Base-by-base conservation (phyloP, 2,888 invertebrate species). In the Drepana falcataria region DNA sequence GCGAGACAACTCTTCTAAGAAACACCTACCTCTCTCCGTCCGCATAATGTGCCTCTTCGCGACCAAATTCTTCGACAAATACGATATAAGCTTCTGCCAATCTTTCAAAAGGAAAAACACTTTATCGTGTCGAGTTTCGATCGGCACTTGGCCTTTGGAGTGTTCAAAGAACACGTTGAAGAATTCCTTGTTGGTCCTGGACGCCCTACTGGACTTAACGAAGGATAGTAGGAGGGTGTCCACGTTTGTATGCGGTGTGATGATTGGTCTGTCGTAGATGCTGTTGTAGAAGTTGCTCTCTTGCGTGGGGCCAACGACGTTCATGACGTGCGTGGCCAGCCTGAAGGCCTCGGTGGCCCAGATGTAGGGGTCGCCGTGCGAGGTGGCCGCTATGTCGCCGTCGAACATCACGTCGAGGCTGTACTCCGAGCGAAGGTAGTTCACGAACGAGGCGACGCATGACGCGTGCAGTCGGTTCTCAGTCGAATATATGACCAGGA, bases 221-320 rank as follows among this genome's bases (percentile, higher is more conserved):
- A 86, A 71, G 0, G 81, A 75, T 0, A 91, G 68, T 0, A 87
- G 73, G 0, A 89, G 62, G 0, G 61, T 59, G 51, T 90, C 90
- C 0, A 90, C 77, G 41, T 88, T 73, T 57, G 76, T 81, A 35
- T 83, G 79, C 0, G 81, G 75, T 3, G 74, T 81, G 52, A 81
- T 77, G 2, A 89, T 87, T 0, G 88, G 86, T 68, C 86, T 84
- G 55, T 88, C 89, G 56, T 88, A 89, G 3, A 88, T 87, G 53
- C 82, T 86, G 59, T 77, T 83, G 69, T 78, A 80, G 0, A 66
- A 55, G 47, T 83, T 85, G 0, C 73, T 69, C 44, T 82, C 76
- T 33, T 86, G 85, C 0, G 81, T 68, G 0, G 91, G 89, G 1
- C 90, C 87, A 0, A 87, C 86, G 0, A 89, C 65, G 68, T 87